These are phyloP conservation scores for Charaxes varanes DNA, from an alignment of 1,140 invertebrate species.

Conservation along the genomic window DNA sequence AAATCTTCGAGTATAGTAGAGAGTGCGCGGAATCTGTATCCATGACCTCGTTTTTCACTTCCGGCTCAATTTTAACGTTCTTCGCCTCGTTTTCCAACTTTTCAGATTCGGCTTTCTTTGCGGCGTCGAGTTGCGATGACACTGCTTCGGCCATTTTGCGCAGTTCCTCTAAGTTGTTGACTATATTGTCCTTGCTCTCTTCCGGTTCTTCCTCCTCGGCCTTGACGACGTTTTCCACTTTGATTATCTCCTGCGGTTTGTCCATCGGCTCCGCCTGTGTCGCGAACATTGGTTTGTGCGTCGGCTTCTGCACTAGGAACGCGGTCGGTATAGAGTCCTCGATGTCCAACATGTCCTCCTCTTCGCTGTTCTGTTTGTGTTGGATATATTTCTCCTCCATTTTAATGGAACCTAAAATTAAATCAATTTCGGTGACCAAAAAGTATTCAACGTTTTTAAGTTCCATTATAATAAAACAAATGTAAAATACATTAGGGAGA, in stretches of 20 bases:
- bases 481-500: no score
- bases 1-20: conserved; percentile 51
- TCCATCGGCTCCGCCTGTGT: conserved; percentile 54
- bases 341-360: conserved; percentile 68
- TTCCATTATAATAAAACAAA: no score
- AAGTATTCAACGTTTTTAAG: no score
- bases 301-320: conserved; percentile 70
- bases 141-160: conserved; percentile 75
- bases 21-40: conserved; percentile 55
- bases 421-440: no score
- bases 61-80: conserved; percentile 64
- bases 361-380: conserved; percentile 60
- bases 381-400: conserved; percentile 74
- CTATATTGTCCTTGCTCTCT: conserved; percentile 53
- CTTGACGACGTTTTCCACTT: conserved; percentile 54
- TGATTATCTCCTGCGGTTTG: conserved; percentile 57
- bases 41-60: conserved; percentile 67
- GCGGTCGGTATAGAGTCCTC: conserved; percentile 73
- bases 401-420: conserved; percentile 62
- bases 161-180: conserved; percentile 73
- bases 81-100: conserved; percentile 71
- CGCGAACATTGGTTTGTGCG: conserved; percentile 56
- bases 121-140: conserved; percentile 64
- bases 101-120: conserved; percentile 70
- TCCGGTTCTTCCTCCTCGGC: conserved; percentile 42